Evolutionary conservation across 2,888 invertebrate genomes (phyloP).

Genomic region (Rhagophthalmus giganteus): DNA sequence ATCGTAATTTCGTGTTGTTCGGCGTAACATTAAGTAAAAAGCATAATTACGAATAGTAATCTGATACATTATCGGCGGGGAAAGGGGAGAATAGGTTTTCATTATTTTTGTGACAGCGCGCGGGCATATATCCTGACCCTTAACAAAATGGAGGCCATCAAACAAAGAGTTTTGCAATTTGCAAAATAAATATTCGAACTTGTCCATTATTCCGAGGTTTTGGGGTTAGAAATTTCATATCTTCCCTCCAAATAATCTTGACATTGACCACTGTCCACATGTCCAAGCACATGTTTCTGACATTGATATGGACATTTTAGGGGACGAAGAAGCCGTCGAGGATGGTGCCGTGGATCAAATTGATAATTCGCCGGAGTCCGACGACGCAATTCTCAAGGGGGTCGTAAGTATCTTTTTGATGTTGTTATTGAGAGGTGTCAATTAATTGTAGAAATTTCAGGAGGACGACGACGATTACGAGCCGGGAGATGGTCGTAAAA

Average conservation of each 20-base stretch:
- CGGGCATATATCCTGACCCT: slow-evolving; percentile 74
- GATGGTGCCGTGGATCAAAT: slow-evolving; percentile 66
- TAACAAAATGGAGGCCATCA: slow-evolving; percentile 79
- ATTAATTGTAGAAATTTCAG: slow-evolving; percentile 43
- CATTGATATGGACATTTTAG: slow-evolving; percentile 44
- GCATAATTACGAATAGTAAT: slow-evolving; percentile 49
- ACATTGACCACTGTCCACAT: slow-evolving; percentile 52
- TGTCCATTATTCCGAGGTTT: slow-evolving; percentile 25
- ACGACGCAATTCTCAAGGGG: slow-evolving; percentile 68
- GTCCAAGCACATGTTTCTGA: slow-evolving; percentile 40
- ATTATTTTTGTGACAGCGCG: slow-evolving; percentile 61
- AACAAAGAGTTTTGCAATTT: slow-evolving; percentile 73
- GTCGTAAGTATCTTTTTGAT: slow-evolving; percentile 49
- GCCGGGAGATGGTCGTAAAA: slow-evolving; percentile 80
- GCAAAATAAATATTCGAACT: slow-evolving; percentile 53
- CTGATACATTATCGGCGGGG: slow-evolving; percentile 45
- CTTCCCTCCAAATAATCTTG: slow-evolving; percentile 48
- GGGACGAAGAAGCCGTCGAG: slow-evolving; percentile 72
- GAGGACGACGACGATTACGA: slow-evolving; percentile 89
- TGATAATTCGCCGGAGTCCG: slow-evolving; percentile 76
- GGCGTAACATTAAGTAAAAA: slow-evolving; percentile 29
- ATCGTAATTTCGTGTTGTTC: neutral
- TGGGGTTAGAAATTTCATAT: slow-evolving; percentile 51
- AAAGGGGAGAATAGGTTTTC: slow-evolving; percentile 54
- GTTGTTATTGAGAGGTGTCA: neutral